A percentile compares a stretch with the other conserved stretches of the same genome.
Conservation (phyloP, 2,888 invertebrate species). For the Sepioteuthis lessoniana region DNA sequence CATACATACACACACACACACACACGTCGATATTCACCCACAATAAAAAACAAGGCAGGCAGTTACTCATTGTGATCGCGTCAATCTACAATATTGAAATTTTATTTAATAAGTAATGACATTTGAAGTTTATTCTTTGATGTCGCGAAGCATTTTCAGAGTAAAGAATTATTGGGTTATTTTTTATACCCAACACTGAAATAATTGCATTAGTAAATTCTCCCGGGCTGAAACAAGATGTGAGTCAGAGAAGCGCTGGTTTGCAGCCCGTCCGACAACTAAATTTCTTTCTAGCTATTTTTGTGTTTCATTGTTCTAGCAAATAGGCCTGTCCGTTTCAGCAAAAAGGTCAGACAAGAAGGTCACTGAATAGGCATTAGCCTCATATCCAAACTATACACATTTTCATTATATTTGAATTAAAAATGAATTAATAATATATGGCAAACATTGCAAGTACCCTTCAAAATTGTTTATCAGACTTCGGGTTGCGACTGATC, state of each 20-base stretch:
- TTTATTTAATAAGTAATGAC: conserved; percentile 23
- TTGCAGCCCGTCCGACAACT: not conserved
- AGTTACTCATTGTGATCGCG: not conserved
- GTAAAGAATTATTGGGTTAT: conserved; percentile 20
- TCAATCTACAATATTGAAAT: not conserved
- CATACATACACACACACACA: not conserved
- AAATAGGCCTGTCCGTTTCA: conserved; percentile 21
- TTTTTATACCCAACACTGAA: not conserved
- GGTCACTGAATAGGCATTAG: conserved; percentile 7
- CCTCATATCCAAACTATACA: not conserved
- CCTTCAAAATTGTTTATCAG: not conserved
- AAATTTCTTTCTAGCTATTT: conserved; percentile 21
- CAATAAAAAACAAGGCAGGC: too few relatives aligned
- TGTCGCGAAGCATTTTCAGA: not conserved
- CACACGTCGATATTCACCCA: not conserved
- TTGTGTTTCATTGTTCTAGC: not conserved
- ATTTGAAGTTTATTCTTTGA: conserved; percentile 17
- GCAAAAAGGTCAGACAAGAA: conserved; percentile 14
- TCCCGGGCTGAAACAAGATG: conserved; percentile 13
- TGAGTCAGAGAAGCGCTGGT: not conserved
- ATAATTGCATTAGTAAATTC: conserved; percentile 33
- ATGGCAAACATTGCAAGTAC: not conserved
- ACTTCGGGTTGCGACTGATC: not conserved
- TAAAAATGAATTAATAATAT: conserved; percentile 33
- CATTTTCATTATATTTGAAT: not conserved